phyloP scores from a whole-genome alignment of 2,113 vertebrate species.

The Datnioides undecimradiatus region DNA sequence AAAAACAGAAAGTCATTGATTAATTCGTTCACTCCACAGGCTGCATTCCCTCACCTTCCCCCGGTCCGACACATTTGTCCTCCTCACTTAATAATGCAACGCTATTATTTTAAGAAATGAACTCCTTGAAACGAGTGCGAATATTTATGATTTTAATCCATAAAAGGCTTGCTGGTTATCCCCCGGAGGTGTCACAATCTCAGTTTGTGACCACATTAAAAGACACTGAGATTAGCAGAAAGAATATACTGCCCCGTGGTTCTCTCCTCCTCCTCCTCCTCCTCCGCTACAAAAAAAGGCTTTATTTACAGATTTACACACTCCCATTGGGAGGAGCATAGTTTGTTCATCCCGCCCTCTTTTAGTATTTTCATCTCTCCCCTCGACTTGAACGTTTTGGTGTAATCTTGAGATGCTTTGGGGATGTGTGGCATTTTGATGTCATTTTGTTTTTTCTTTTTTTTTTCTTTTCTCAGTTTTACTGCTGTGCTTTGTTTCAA shows the following conservation, averaged over 20 bases:
- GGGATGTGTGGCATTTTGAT: constrained; percentile 60
- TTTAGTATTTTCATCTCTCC: constrained; percentile 63
- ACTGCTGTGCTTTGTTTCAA: constrained; percentile 41
- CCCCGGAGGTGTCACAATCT: constrained; percentile 66
- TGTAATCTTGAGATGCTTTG: constrained; percentile 70
- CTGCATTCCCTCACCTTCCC: constrained; percentile 43
- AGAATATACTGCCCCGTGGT: constrained; percentile 63
- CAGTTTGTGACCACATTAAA: constrained; percentile 74
- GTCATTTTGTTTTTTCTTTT: constrained; percentile 24
- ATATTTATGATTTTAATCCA: constrained; percentile 72
- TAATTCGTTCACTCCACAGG: constrained; percentile 13
- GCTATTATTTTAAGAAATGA: constrained; percentile 53
- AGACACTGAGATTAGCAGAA: constrained; percentile 75
- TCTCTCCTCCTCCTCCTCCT: constrained; percentile 60
- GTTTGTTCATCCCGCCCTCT: constrained; percentile 69
- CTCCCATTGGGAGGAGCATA: constrained; percentile 75
- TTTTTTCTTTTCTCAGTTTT: no score
- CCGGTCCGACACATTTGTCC: constrained; percentile 29
- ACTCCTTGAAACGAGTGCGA: constrained; percentile 40
- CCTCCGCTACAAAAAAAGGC: constrained; percentile 45
- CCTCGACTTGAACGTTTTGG: constrained; percentile 50
- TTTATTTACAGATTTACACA: constrained; percentile 77
- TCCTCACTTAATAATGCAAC: constrained; percentile 39
- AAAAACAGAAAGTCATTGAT: neutral
- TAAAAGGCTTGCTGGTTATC: constrained; percentile 55